Conservation (phyloP, 2,888 invertebrate genomes). For the Dolichomitus sp. region DNA sequence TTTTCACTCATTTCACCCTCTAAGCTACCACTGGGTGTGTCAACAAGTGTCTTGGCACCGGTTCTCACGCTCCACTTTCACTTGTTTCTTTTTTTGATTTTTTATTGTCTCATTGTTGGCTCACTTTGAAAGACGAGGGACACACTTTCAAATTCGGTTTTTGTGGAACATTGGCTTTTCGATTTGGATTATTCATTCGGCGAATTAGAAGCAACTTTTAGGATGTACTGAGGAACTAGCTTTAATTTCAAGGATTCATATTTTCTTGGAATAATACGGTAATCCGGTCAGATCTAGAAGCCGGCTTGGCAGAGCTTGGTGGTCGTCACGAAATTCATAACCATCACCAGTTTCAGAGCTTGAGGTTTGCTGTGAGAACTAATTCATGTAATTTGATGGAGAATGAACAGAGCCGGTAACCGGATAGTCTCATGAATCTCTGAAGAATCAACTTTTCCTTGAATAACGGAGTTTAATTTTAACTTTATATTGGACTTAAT, state of each 20-base stretch:
- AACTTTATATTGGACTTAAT: neutral
- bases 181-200: neutral
- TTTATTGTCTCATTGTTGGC: constrained; percentile 14
- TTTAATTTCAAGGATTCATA: neutral
- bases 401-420: constrained; percentile 4
- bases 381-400: neutral
- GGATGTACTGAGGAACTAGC: neutral
- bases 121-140: constrained; percentile 20
- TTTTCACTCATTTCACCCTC: constrained; percentile 39
- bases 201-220: neutral
- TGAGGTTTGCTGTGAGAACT: neutral
- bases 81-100: constrained; percentile 52
- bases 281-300: neutral
- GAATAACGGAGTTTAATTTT: neutral
- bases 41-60: constrained; percentile 79
- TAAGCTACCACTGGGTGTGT: constrained; percentile 63
- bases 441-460: constrained; percentile 7
- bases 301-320: neutral
- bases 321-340: constrained; percentile 8
- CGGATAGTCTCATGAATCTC: neutral
- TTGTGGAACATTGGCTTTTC: neutral
- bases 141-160: neutral
- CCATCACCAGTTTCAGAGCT: constrained; percentile 1
- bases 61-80: constrained; percentile 62
- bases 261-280: neutral